Evolutionary conservation across 2,888 invertebrate species (phyloP), one percentile per base, ranked within the genome.

Genomic region (Drosophila lutescens): DNA sequence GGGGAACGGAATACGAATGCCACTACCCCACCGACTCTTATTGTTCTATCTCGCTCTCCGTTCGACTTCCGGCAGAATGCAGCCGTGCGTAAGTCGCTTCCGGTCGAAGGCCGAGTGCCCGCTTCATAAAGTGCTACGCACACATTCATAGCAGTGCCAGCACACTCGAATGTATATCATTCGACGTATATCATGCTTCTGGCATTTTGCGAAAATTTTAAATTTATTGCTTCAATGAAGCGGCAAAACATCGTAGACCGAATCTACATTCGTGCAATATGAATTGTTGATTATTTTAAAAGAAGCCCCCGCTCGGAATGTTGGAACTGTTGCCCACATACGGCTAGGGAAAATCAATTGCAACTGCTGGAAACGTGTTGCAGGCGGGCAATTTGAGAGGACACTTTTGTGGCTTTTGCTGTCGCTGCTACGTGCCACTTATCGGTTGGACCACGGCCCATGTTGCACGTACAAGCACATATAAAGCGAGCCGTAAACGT

Each of bases 211-310:
- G 67, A 72, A 40, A 70, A 77, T 78, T 80, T 80, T 78, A 83
- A 83, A 88, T 83, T 88, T 88, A 83, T 83, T 80, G 86, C 86
- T 74, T 62, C 84, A 80, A 71, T 87, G 86, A 84, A 76, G 83
- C 82, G 75, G 50, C 73, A 78, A 73, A 71, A 65, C 62, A 60
- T 73, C 70, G 41, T 23, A 23, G 20, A 41, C 30, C 34, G 32
- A 53, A 61, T 62, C 71, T 30, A 53, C 40, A 53, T 15, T 51
- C 51, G 26, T 67, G 68, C 80, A 72, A 56, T 75, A 53, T 83
- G 59, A 77, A 67, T 70, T 79, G 69, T 77, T 79, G 69, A 74
- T 69, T 38, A 59, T 40, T 53, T 53, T 53, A 50, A 32, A 34
- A n/a, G 17, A n/a, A 46, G 13, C 30, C 47, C 43, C 2, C 9